These are phyloP conservation scores for Malurus melanocephalus DNA, from an alignment of 2,113 vertebrate species.

Conservation along the genomic window DNA sequence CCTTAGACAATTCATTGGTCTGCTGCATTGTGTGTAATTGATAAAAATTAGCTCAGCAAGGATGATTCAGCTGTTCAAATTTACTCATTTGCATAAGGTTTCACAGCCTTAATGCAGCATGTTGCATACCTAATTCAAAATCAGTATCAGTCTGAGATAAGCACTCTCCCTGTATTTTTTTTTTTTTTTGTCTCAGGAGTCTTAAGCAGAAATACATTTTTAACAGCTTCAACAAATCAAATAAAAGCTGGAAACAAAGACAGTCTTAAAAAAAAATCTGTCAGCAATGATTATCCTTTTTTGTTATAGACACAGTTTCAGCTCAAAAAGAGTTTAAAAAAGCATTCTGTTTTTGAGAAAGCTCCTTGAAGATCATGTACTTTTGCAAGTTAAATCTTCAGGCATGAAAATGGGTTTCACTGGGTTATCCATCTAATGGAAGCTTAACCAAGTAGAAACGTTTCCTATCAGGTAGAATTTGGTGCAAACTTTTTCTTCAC, in stretches of 20 bases:
- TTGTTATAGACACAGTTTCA: not conserved
- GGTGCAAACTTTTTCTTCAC: not conserved
- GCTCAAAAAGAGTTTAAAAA: not conserved
- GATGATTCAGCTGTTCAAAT: not conserved
- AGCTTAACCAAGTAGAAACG: not conserved
- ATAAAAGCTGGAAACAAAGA: constrained; percentile 8
- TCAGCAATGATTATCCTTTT: not conserved
- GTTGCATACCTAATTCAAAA: not conserved
- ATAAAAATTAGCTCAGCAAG: constrained; percentile 12
- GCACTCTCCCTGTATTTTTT: not conserved
- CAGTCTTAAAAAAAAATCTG: not conserved
- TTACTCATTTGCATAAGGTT: not conserved
- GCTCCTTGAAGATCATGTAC: not conserved
- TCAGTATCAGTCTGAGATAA: not conserved
- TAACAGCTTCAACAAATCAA: constrained; percentile 9
- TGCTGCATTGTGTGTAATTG: not conserved
- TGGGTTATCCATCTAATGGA: not conserved
- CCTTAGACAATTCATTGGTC: not conserved
- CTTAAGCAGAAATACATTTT: not conserved
- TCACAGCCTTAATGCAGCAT: not conserved
- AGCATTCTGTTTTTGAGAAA: not conserved
- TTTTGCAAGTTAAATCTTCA: not conserved
- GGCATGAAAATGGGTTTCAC: not conserved
- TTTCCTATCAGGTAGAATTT: not conserved
- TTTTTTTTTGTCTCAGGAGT: not conserved